Conservation (phyloP, 2,113 vertebrate genomes). For the Ammodytes dubius region DNA sequence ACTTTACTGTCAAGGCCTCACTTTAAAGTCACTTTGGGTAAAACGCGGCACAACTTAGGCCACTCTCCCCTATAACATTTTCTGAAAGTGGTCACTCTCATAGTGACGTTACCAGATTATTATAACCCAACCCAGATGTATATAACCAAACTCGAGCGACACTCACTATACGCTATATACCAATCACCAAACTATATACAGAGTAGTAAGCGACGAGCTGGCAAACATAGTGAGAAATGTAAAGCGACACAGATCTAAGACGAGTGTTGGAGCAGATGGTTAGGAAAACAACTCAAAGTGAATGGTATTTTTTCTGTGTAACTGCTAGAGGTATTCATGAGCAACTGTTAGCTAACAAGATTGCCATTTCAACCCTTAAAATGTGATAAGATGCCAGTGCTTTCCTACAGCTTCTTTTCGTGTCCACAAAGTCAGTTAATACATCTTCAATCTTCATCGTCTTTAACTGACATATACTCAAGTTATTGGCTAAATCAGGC, state of each 20-base stretch:
- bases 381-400: not conserved
- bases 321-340: not conserved
- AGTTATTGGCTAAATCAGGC: not conserved
- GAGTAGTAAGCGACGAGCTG: not conserved
- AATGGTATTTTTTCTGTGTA: not conserved
- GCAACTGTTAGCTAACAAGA: not conserved
- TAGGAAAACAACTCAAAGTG: not conserved
- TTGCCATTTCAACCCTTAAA: not conserved
- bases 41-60: too few species aligned
- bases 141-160: too few species aligned
- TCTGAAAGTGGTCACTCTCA: too few species aligned
- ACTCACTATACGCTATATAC: not conserved
- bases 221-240: not conserved
- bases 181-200: not conserved
- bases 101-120: too few species aligned
- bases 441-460: too few species aligned
- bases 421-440: not conserved
- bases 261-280: not conserved
- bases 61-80: too few species aligned
- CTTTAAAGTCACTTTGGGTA: too few species aligned
- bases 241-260: not conserved
- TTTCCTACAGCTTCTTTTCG: not conserved
- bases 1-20: too few species aligned
- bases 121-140: too few species aligned
- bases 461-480: not conserved